Conservation (phyloP, 1,140 invertebrate genomes). For the Drosophila kikkawai region DNA sequence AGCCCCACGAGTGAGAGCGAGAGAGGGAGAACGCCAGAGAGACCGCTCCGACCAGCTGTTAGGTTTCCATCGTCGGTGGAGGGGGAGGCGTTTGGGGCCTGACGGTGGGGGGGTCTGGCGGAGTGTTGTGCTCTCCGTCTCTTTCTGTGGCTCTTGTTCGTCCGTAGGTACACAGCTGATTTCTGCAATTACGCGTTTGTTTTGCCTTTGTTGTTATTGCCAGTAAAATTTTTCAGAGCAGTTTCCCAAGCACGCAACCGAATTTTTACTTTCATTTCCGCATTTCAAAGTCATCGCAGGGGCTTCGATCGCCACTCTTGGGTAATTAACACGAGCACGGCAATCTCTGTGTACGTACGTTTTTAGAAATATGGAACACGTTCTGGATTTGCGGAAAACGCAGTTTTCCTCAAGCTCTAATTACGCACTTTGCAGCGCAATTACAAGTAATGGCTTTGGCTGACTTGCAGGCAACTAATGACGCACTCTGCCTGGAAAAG, state of each 20-base stretch:
- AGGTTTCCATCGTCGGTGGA: slow-evolving; percentile 25
- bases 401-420: slow-evolving; percentile 36
- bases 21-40: slow-evolving; percentile 24
- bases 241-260: slow-evolving; percentile 67
- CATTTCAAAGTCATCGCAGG: slow-evolving; percentile 52
- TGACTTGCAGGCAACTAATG: slow-evolving; percentile 59
- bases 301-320: slow-evolving; percentile 22
- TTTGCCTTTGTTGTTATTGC: slow-evolving; percentile 76
- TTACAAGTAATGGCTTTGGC: slow-evolving; percentile 49
- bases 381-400: slow-evolving; percentile 28
- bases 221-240: slow-evolving; percentile 61
- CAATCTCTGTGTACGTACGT: slow-evolving; percentile 16
- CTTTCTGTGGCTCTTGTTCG: slow-evolving; percentile 43
- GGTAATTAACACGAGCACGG: slow-evolving; percentile 11
- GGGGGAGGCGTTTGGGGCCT: slow-evolving; percentile 19
- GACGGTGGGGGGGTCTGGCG: slow-evolving; percentile 44
- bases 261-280: slow-evolving; percentile 76
- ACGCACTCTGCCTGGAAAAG: slow-evolving; percentile 59
- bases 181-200: slow-evolving; percentile 84
- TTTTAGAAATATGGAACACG: slow-evolving; percentile 33
- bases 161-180: slow-evolving; percentile 84
- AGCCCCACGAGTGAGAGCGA: slow-evolving; percentile 15
- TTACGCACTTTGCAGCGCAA: slow-evolving; percentile 66
- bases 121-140: slow-evolving; percentile 54
- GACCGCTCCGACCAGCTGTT: slow-evolving; percentile 65